Conservation (phyloP, 1,140 invertebrate genomes). For the Pseudomyrmex gracilis region DNA sequence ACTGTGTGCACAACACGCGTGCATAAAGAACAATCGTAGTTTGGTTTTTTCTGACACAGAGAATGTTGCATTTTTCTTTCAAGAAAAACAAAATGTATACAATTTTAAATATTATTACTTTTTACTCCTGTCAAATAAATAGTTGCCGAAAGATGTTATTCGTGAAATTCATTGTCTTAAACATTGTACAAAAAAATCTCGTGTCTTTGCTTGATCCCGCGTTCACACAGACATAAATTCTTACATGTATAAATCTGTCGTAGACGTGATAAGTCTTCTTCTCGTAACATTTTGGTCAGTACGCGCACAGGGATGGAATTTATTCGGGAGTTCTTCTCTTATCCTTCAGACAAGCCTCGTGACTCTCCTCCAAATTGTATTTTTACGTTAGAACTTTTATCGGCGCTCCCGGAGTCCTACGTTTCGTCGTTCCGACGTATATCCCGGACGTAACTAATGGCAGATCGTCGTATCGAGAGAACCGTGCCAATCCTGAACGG, state of each 20-base stretch:
- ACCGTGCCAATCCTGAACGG: conserved; percentile 58
- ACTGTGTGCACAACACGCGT: neutral
- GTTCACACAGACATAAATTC: conserved; percentile 22
- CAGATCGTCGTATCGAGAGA: conserved; percentile 57
- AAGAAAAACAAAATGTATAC: too few species aligned
- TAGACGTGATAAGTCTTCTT: conserved; percentile 3
- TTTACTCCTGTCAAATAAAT: too few species aligned
- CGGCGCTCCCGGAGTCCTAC: conserved; percentile 9
- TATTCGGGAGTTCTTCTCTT: conserved; percentile 46
- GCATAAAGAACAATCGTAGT: neutral
- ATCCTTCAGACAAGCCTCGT: conserved; percentile 5
- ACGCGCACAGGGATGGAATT: conserved; percentile 18
- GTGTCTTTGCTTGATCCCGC: conserved; percentile 14
- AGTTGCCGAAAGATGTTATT: neutral
- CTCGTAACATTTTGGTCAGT: conserved; percentile 10
- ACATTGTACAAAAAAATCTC: neutral
- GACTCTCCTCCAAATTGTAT: conserved; percentile 58
- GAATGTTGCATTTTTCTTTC: too few species aligned
- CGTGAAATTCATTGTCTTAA: neutral
- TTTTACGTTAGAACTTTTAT: conserved; percentile 60
- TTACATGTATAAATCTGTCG: conserved; percentile 46
- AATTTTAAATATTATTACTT: too few species aligned
- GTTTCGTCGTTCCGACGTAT: conserved; percentile 54
- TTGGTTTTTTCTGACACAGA: too few species aligned
- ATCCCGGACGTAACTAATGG: conserved; percentile 58